phyloP scores from a whole-genome alignment of 2,888 invertebrate species.

The Archaeoteleia sp. region DNA sequence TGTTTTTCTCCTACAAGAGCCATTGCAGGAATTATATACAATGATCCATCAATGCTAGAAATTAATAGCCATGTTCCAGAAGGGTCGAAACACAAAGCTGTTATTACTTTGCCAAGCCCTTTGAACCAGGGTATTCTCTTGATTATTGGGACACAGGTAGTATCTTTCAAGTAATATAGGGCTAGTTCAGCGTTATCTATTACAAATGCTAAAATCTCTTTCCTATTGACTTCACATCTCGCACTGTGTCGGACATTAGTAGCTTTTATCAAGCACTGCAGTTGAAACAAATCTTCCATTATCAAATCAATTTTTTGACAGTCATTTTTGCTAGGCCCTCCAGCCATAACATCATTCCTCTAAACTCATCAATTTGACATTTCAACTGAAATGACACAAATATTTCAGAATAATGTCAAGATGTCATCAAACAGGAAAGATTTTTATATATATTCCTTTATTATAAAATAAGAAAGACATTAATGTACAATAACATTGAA shows the following conservation, averaged over 20 bases:
- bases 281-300: slow-evolving; percentile 66
- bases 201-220: slow-evolving; percentile 67
- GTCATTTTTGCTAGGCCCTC: slow-evolving; percentile 27
- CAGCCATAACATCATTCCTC: slow-evolving; percentile 34
- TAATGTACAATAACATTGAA: no score
- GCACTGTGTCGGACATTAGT: slow-evolving; percentile 65
- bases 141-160: slow-evolving; percentile 59
- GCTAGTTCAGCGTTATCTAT: slow-evolving; percentile 67
- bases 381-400: slow-evolving; percentile 6
- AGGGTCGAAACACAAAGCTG: slow-evolving; percentile 86
- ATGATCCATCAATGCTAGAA: slow-evolving; percentile 76
- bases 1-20: slow-evolving; percentile 77
- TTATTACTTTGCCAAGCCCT: slow-evolving; percentile 64
- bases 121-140: slow-evolving; percentile 72
- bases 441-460: no score
- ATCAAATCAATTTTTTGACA: slow-evolving; percentile 47
- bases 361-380: slow-evolving; percentile 7
- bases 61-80: slow-evolving; percentile 86
- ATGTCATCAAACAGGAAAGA: no score
- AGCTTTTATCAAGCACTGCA: slow-evolving; percentile 69
- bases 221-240: slow-evolving; percentile 64
- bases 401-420: no score
- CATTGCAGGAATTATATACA: slow-evolving; percentile 80
- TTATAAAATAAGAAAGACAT: no score
- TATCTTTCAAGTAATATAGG: slow-evolving; percentile 66